Conservation (phyloP, 2,888 invertebrate genomes). For the Panopea generosa region DNA sequence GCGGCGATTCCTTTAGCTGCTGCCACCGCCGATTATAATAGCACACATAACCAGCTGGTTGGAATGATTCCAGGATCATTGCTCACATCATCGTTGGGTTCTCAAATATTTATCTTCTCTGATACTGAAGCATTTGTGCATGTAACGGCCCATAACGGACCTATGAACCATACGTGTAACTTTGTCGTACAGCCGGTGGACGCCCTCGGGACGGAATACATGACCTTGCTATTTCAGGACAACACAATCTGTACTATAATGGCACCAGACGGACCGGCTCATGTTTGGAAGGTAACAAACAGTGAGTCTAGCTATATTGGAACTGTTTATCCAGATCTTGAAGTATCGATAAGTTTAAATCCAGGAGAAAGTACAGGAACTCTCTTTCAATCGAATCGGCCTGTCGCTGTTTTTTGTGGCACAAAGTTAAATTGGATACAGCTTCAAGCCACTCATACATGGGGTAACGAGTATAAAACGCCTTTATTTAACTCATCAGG, state of each 20-base stretch:
- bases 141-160: no score
- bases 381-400: constrained; percentile 19
- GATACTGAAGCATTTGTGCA: constrained; percentile 5
- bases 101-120: neutral
- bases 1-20: no score
- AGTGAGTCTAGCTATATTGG: neutral
- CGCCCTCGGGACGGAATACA: constrained; percentile 33
- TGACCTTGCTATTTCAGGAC: constrained; percentile 22
- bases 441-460: constrained; percentile 29
- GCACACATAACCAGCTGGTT: no score
- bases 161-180: no score
- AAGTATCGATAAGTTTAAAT: neutral
- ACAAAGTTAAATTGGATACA: constrained; percentile 29
- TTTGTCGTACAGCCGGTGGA: constrained; percentile 25
- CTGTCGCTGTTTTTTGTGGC: constrained; percentile 44
- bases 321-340: neutral
- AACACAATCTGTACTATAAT: constrained; percentile 5
- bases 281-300: constrained; percentile 2
- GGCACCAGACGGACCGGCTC: neutral
- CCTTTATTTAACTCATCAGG: constrained; percentile 7
- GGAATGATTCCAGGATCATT: no score
- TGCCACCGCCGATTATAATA: no score
- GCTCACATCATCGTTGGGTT: neutral
- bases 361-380: constrained; percentile 22
- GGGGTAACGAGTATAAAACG: constrained; percentile 29